Evolutionary conservation across 2,888 invertebrate genomes (phyloP), one percentile per base, ranked within the genome.

Genomic region (Rotaria macrura): DNA sequence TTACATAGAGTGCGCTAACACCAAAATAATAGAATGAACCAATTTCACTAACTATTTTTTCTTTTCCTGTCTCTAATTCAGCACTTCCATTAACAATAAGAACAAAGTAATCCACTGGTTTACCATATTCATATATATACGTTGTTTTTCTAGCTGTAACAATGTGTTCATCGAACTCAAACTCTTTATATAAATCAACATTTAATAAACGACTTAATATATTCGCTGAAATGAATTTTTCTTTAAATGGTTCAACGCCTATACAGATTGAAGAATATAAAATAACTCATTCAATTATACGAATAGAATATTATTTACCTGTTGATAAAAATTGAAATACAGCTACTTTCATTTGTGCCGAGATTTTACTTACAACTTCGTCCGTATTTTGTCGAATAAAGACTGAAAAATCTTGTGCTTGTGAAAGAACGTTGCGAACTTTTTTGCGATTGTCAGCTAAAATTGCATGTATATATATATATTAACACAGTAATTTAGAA

Each of bases 21-120:
- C 86, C 86, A 85, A 84, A 86, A 47, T 84, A 86, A 23, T 84
- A 84, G 25, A 86, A 86, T 55, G 84, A 38, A 34, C 86, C 86
- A 12, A 84, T 84, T 47, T 84, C 52, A 38, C 74, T 57, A 34
- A 84, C 84, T 25, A 84, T 65, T 54, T 84, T 84, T 55, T 86
- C 86, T 34, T 52, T 79, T 17, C 86, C 84, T 9, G 84, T 72
- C 52, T 86, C 72, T 29, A 86, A n/a, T n/a, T 47, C 74, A 10
- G 84, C 86, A 38, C 49, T 83, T 12, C 86, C 86, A 85, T 84
- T 84, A 29, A 86, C 29, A 38, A 86, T 86, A 10, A 84, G 54
- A 14, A 86, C 84, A 79, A 86, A 86, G 54, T 79, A 86, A 83
- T 86, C 86, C 34, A 52, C 49, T 57, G 84, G 74, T 23, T 84